A percentile compares a stretch with the other conserved stretches of the same genome.
phyloP scores from a whole-genome alignment of 1,140 invertebrate species.

The Drosophila albomicans region DNA sequence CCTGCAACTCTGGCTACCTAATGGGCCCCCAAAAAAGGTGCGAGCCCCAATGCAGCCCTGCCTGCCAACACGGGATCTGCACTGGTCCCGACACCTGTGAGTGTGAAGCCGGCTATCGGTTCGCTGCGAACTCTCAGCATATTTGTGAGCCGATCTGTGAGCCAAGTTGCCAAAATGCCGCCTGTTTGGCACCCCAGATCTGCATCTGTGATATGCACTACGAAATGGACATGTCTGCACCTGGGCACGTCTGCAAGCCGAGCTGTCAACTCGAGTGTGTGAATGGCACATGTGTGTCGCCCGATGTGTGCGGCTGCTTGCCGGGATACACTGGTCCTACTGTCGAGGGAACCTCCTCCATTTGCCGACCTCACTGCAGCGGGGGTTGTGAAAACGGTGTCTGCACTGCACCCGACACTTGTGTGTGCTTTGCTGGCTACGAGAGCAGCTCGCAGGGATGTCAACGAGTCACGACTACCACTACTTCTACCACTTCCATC shows the following conservation, averaged over 20 bases:
- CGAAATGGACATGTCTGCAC: slow-evolving; percentile 61
- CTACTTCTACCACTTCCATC: neutral
- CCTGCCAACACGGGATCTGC: slow-evolving; percentile 85
- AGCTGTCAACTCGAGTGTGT: slow-evolving; percentile 44
- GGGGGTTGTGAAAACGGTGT: slow-evolving; percentile 86
- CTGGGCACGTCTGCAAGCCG: slow-evolving; percentile 71
- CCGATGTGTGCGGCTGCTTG: slow-evolving; percentile 86
- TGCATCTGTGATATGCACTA: slow-evolving; percentile 87
- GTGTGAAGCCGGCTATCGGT: slow-evolving; percentile 87
- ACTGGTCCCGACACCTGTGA: slow-evolving; percentile 85
- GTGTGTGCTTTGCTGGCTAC: slow-evolving; percentile 78
- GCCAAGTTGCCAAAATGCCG: slow-evolving; percentile 66
- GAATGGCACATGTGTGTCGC: slow-evolving; percentile 84
- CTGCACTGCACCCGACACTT: slow-evolving; percentile 86
- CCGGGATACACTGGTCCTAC: slow-evolving; percentile 85
- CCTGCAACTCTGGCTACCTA: slow-evolving; percentile 87
- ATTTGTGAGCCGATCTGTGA: slow-evolving; percentile 85
- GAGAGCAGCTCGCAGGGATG: slow-evolving; percentile 17
- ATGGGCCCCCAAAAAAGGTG: slow-evolving; percentile 74
- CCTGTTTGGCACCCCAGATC: slow-evolving; percentile 53
- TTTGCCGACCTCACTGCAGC: slow-evolving; percentile 86
- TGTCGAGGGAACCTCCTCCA: neutral
- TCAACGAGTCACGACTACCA: neutral
- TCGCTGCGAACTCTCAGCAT: slow-evolving; percentile 22
- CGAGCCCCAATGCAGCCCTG: slow-evolving; percentile 55